Conservation (phyloP, 2,888 invertebrate species). For the Heliconius hortense region DNA sequence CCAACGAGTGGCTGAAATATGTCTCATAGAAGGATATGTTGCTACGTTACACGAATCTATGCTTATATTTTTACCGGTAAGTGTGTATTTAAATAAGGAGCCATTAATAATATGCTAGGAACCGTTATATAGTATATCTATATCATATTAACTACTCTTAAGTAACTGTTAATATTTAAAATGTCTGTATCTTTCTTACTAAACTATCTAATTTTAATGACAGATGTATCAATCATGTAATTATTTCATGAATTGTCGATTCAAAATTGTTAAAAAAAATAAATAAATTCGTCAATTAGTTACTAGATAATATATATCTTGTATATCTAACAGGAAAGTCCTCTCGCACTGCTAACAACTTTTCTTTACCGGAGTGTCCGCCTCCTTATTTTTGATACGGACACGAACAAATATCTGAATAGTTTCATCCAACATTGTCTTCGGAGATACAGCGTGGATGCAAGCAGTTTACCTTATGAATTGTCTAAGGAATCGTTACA, state of each 20-base stretch:
- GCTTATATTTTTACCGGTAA: slow-evolving; percentile 86
- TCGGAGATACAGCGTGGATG: slow-evolving; percentile 67
- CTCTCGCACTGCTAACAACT: slow-evolving; percentile 81
- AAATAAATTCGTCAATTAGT: background rate
- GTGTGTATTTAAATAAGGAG: slow-evolving; percentile 38
- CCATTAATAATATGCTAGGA: background rate
- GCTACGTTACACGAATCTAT: slow-evolving; percentile 85
- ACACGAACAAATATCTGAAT: slow-evolving; percentile 61
- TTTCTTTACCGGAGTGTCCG: slow-evolving; percentile 81
- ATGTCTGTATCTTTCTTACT: no score
- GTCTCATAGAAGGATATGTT: slow-evolving; percentile 81
- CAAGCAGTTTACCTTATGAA: slow-evolving; percentile 59
- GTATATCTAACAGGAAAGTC: slow-evolving; percentile 81
- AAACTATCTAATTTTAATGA: no score
- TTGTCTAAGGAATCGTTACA: slow-evolving; percentile 81
- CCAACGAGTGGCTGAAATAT: slow-evolving; percentile 74
- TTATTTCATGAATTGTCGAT: no score
- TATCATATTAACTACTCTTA: no score
- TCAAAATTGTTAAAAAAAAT: no score
- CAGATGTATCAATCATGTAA: no score
- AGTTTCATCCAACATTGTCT: slow-evolving; percentile 66
- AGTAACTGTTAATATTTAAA: no score
- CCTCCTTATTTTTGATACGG: slow-evolving; percentile 71
- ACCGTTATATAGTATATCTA: no score
- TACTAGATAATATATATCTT: background rate